Evolutionary conservation across 64 coral and sea anemone species (phyloP).

Genomic region (Hydrozoanthus tunicans): DNA sequence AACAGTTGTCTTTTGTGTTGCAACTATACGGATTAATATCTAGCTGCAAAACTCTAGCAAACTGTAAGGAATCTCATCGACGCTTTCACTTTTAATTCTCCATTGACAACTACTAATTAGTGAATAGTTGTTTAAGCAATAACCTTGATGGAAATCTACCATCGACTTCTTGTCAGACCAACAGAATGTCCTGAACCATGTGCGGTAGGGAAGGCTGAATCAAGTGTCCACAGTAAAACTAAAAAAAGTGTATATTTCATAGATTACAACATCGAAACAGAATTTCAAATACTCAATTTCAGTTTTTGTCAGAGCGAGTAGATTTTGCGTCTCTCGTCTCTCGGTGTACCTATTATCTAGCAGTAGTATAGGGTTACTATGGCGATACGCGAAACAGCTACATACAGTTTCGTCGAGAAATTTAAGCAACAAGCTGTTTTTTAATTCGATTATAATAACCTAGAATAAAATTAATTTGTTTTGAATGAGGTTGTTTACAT

Average conservation of each 20-base stretch:
- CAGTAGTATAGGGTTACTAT: too few relatives aligned
- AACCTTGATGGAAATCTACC: not conserved
- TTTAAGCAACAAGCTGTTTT: conserved; percentile 4
- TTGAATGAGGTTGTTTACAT: conserved; percentile 19
- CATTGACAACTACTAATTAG: conserved; percentile 3
- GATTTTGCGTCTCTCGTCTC: not conserved
- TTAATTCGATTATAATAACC: conserved; percentile 30
- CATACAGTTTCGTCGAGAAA: too few relatives aligned
- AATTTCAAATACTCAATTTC: not conserved
- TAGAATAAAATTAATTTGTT: conserved; percentile 5
- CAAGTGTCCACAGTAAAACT: not conserved
- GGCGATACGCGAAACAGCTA: too few relatives aligned
- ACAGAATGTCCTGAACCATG: not conserved
- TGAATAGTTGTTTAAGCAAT: conserved; percentile 23
- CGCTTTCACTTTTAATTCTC: not conserved
- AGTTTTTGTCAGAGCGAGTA: not conserved
- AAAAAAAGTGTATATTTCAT: not conserved
- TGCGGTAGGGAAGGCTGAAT: not conserved
- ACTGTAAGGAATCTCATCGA: not conserved
- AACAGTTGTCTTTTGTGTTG: too few relatives aligned
- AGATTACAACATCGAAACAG: conserved; percentile 1
- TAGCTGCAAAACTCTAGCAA: not conserved
- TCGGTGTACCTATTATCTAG: too few relatives aligned
- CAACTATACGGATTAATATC: too few relatives aligned
- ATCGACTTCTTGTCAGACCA: not conserved